phyloP scores from a whole-genome alignment of 2,888 invertebrate species.

The Chrysomela aeneicollis region DNA sequence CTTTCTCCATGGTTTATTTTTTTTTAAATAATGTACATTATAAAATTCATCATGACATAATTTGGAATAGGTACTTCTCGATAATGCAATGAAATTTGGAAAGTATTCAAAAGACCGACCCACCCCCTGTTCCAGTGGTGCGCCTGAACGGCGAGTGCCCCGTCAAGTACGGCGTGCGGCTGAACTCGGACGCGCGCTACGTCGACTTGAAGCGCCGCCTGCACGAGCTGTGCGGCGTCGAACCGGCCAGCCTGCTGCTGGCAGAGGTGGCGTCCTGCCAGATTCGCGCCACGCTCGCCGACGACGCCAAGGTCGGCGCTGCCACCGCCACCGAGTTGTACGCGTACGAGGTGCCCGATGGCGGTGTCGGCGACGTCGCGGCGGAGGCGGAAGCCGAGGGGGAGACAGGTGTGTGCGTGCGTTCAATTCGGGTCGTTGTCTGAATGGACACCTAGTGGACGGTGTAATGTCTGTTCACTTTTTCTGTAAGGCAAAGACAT shows the following conservation, averaged over 20 bases:
- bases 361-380: constrained; percentile 27
- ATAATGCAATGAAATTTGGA: too few species aligned
- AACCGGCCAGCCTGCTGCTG: constrained; percentile 70
- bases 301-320: constrained; percentile 64
- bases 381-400: constrained; percentile 46
- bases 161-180: constrained; percentile 82
- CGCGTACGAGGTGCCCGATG: constrained; percentile 73
- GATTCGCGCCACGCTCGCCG: constrained; percentile 68
- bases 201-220: constrained; percentile 78
- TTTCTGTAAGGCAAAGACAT: too few species aligned
- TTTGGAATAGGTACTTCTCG: too few species aligned
- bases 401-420: constrained; percentile 47
- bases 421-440: constrained; percentile 27
- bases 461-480: too few species aligned
- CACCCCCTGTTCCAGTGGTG: constrained; percentile 68
- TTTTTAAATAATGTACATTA: too few species aligned
- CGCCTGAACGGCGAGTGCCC: constrained; percentile 84
- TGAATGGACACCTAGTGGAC: too few species aligned
- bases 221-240: constrained; percentile 69
- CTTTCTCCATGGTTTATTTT: too few species aligned
- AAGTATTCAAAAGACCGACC: too few species aligned
- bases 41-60: too few species aligned
- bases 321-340: constrained; percentile 67
- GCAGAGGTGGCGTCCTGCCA: constrained; percentile 77
- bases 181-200: constrained; percentile 85